A percentile compares a stretch with the other conserved stretches of the same genome.
These are phyloP conservation scores for Aphis gossypii DNA, from an alignment of 1,140 invertebrate species.

Conservation along the genomic window DNA sequence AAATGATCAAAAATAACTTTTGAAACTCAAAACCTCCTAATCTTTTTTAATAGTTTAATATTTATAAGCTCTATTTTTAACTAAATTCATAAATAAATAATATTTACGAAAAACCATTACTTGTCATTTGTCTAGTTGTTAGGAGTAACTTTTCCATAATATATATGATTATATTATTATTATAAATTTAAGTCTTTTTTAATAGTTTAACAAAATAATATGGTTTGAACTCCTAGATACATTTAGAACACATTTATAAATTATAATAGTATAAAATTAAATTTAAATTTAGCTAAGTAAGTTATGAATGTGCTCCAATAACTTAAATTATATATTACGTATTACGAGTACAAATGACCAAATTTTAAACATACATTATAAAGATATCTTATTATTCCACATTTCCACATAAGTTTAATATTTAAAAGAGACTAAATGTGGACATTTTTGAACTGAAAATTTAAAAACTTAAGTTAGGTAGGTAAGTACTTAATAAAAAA, in stretches of 20 bases:
- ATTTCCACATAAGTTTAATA: too few relatives aligned
- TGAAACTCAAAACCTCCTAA: too few relatives aligned
- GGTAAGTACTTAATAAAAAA: background rate
- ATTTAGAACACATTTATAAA: background rate
- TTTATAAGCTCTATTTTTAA: too few relatives aligned
- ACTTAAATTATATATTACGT: background rate
- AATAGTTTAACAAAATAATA: background rate
- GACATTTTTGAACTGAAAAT: too few relatives aligned
- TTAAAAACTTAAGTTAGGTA: too few relatives aligned
- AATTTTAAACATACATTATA: background rate
- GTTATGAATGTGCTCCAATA: constrained; percentile 5
- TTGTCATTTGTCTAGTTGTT: too few relatives aligned
- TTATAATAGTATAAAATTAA: background rate
- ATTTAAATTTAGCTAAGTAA: background rate
- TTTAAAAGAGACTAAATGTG: too few relatives aligned
- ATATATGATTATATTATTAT: background rate
- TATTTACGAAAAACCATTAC: background rate
- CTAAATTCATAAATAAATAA: background rate
- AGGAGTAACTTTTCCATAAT: background rate
- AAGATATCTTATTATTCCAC: background rate
- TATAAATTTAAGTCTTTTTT: background rate
- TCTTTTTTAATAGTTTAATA: too few relatives aligned
- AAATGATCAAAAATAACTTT: too few relatives aligned
- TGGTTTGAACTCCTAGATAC: background rate
- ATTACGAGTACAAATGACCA: background rate